Evolutionary conservation across 1,140 invertebrate species (phyloP).

Genomic region (Lutraria rhynchaena): DNA sequence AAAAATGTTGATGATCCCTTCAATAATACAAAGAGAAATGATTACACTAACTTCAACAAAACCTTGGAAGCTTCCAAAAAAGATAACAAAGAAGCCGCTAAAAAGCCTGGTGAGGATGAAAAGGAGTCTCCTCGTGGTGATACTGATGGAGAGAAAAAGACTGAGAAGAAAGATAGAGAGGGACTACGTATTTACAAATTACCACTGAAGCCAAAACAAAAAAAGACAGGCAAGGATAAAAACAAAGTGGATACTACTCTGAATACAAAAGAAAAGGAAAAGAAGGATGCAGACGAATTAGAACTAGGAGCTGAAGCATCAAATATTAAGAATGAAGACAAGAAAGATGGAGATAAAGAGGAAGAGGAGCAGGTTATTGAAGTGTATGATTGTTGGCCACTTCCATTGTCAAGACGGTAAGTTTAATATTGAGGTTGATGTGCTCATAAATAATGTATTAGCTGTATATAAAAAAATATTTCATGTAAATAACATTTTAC

Average conservation of each 20-base stretch:
- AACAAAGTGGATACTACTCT: slow-evolving; percentile 56
- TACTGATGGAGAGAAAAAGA: neutral
- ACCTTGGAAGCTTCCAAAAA: slow-evolving; percentile 52
- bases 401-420: slow-evolving; percentile 59
- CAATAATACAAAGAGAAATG: slow-evolving; percentile 60
- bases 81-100: neutral
- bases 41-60: slow-evolving; percentile 64
- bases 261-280: slow-evolving; percentile 2
- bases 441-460: no score
- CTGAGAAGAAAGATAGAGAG: slow-evolving; percentile 26
- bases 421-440: no score
- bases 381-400: slow-evolving; percentile 89
- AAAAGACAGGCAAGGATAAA: slow-evolving; percentile 54
- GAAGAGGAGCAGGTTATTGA: slow-evolving; percentile 64
- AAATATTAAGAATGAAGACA: slow-evolving; percentile 53
- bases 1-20: slow-evolving; percentile 42
- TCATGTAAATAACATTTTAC: no score
- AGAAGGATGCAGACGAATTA: slow-evolving; percentile 60
- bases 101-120: neutral
- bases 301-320: slow-evolving; percentile 66
- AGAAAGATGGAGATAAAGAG: slow-evolving; percentile 64
- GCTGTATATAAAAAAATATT: no score
- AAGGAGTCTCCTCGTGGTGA: slow-evolving; percentile 14
- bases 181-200: slow-evolving; percentile 27
- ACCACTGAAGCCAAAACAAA: slow-evolving; percentile 48